phyloP scores from a whole-genome alignment of 2,888 invertebrate genomes.

The Diplolepis rosae region DNA sequence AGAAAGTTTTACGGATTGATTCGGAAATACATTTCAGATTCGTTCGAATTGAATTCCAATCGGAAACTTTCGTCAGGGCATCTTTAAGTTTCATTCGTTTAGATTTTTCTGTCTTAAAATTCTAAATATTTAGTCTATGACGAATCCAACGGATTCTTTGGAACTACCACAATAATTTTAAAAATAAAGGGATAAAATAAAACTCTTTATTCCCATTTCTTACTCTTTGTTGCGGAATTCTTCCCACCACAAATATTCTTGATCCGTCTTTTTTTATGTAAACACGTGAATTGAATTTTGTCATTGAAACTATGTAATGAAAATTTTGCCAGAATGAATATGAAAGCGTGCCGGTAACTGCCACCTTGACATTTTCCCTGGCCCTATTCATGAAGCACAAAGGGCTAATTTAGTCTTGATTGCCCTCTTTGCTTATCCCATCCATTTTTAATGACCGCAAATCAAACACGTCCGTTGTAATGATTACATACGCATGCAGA shows the following conservation, averaged over 20 bases:
- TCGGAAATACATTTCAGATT: no score
- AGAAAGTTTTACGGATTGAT: no score
- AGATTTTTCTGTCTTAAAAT: no score
- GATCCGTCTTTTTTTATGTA: no score
- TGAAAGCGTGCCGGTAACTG: background rate
- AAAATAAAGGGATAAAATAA: no score
- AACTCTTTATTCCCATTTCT: background rate
- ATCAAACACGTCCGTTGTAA: background rate
- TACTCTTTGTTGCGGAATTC: background rate
- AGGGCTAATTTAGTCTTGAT: constrained; percentile 18
- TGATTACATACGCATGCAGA: background rate
- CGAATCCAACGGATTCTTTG: no score
- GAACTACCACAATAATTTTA: no score
- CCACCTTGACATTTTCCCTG: constrained; percentile 28
- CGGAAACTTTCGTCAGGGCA: no score
- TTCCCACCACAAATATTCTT: no score
- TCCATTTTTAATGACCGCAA: background rate
- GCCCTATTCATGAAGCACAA: background rate
- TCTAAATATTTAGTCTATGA: no score
- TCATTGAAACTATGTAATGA: background rate
- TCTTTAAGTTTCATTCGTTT: no score
- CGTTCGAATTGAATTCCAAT: no score
- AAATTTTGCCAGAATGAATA: background rate
- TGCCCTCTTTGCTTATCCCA: constrained; percentile 13
- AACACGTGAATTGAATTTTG: background rate